Conservation (phyloP, 2,797 vertebrate species). For the Carduelis carduelis region DNA sequence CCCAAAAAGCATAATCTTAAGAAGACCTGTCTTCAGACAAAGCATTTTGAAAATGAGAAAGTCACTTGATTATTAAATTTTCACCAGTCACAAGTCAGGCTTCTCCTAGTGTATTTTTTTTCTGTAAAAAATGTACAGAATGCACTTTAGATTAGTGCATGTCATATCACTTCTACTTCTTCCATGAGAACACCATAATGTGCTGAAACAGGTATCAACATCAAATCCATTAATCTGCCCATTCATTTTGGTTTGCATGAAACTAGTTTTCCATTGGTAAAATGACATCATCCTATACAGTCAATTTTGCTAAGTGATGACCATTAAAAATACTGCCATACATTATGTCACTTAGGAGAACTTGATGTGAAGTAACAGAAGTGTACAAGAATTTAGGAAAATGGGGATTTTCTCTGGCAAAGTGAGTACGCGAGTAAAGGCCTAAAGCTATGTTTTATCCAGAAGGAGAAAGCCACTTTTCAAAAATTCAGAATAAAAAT, state of each 20-base stretch:
- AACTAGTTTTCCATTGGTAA: not conserved
- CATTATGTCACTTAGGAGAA: not conserved
- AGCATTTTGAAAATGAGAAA: not conserved
- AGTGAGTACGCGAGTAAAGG: not conserved
- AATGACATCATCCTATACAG: accelerated
- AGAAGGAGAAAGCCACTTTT: not conserved
- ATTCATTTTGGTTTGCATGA: not conserved
- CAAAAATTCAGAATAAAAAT: not conserved
- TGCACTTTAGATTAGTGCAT: not conserved
- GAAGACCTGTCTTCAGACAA: not conserved
- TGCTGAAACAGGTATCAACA: not conserved
- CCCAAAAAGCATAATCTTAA: not conserved
- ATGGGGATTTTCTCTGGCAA: not conserved
- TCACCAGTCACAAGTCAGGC: not conserved
- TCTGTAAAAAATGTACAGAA: not conserved
- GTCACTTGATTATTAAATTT: not conserved
- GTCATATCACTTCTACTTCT: not conserved
- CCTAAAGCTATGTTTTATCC: not conserved
- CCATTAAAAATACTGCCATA: not conserved
- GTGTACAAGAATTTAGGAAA: not conserved
- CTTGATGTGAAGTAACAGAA: not conserved
- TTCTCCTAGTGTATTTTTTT: not conserved
- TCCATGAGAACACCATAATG: not conserved
- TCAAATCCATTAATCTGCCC: not conserved
- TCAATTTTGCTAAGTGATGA: not conserved